Evolutionary conservation across 2,113 vertebrate genomes (phyloP).

Genomic region (Sphyrna mokarran): DNA sequence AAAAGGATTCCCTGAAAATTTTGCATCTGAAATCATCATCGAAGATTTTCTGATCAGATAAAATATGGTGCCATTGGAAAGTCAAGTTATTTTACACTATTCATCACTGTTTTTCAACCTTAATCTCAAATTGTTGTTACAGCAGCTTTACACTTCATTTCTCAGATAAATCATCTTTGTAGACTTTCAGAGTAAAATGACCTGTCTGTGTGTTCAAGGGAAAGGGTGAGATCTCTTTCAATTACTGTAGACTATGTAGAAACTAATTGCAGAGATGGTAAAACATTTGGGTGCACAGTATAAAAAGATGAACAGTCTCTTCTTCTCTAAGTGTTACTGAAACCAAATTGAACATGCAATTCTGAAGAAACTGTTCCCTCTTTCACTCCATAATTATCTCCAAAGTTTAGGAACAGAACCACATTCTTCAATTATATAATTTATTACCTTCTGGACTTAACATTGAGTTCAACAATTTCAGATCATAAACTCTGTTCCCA

Average conservation of each 20-base stretch:
- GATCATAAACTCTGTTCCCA: too few species aligned
- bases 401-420: too few species aligned
- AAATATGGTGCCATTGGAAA: background rate
- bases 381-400: too few species aligned
- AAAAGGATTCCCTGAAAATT: background rate
- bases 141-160: background rate
- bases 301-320: background rate
- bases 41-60: background rate
- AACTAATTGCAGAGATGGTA: background rate
- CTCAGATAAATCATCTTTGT: background rate
- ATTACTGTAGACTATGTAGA: background rate
- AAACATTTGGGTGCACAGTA: background rate
- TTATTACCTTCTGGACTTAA: too few species aligned
- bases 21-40: background rate
- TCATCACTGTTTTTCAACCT: background rate
- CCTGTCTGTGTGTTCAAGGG: background rate
- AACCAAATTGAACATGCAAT: background rate
- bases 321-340: background rate
- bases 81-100: background rate
- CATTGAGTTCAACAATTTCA: too few species aligned
- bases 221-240: background rate
- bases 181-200: background rate
- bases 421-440: too few species aligned
- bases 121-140: background rate
- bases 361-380: too few species aligned